phyloP scores from a whole-genome alignment of 2,888 invertebrate species.

The Pachymerium ferrugineum region DNA sequence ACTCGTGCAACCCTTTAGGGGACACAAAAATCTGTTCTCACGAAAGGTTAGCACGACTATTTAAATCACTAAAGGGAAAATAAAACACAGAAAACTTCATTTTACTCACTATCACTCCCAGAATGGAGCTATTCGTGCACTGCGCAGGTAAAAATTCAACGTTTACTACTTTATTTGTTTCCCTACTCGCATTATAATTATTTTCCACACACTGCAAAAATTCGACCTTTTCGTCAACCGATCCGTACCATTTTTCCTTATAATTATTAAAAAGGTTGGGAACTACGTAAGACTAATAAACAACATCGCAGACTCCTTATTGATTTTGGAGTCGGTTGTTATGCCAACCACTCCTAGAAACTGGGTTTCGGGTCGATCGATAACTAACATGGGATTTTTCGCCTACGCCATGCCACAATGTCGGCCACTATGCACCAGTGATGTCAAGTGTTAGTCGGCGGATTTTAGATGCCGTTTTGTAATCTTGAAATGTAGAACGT shows the following conservation, averaged over 20 bases:
- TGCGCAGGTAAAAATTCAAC: not conserved
- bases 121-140: not conserved
- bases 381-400: conserved; percentile 1
- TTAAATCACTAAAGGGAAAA: not conserved
- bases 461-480: not conserved
- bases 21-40: not conserved
- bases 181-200: not conserved
- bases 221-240: not conserved
- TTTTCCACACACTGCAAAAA: not conserved
- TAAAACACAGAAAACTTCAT: too few relatives aligned
- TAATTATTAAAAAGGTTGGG: not conserved
- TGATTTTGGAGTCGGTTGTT: not conserved
- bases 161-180: not conserved
- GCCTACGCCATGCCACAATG: not conserved
- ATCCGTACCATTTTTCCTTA: not conserved
- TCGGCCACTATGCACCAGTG: not conserved
- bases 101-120: too few relatives aligned
- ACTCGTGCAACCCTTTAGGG: conserved; percentile 1
- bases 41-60: not conserved
- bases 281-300: not conserved
- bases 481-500: not conserved
- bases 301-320: not conserved
- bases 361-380: not conserved
- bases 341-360: not conserved
- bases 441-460: not conserved